These are phyloP conservation scores for Leguminivora glycinivorella DNA, from an alignment of 1,140 invertebrate species.

Conservation along the genomic window DNA sequence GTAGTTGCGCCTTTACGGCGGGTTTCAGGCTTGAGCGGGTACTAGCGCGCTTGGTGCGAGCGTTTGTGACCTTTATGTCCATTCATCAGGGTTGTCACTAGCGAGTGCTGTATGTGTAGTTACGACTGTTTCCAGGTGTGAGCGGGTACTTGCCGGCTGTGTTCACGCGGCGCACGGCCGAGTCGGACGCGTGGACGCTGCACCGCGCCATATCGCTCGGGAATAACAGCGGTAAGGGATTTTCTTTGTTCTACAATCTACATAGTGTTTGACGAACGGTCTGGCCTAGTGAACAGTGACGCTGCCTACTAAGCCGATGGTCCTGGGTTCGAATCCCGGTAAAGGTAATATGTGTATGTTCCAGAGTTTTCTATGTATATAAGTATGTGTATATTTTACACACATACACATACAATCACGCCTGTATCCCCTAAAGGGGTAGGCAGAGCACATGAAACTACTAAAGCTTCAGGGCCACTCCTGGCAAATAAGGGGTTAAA, in stretches of 20 bases:
- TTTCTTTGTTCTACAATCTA: constrained; percentile 3
- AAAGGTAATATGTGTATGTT: too few relatives aligned
- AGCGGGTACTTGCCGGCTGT: constrained; percentile 89
- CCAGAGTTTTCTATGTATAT: too few relatives aligned
- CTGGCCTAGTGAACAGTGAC: too few relatives aligned
- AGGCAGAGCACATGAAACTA: too few relatives aligned
- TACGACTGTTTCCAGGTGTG: constrained; percentile 77
- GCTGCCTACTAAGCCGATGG: too few relatives aligned
- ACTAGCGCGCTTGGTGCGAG: constrained; percentile 79
- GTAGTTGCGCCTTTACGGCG: constrained; percentile 21
- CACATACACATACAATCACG: too few relatives aligned
- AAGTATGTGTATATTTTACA: too few relatives aligned
- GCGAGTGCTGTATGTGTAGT: not conserved
- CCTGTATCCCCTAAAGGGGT: too few relatives aligned
- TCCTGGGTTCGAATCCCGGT: too few relatives aligned
- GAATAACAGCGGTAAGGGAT: constrained; percentile 49
- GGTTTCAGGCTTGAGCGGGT: constrained; percentile 83
- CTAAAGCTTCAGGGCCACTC: too few relatives aligned
- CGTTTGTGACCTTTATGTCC: not conserved
- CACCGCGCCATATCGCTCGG: constrained; percentile 84
- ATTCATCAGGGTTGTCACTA: not conserved
- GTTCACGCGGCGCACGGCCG: constrained; percentile 89
- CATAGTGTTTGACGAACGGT: too few relatives aligned
- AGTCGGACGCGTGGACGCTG: constrained; percentile 94
- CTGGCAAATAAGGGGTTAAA: too few relatives aligned